Base-by-base conservation (phyloP, 2,113 vertebrate genomes). In the Gnathonemus longibarbis region DNA sequence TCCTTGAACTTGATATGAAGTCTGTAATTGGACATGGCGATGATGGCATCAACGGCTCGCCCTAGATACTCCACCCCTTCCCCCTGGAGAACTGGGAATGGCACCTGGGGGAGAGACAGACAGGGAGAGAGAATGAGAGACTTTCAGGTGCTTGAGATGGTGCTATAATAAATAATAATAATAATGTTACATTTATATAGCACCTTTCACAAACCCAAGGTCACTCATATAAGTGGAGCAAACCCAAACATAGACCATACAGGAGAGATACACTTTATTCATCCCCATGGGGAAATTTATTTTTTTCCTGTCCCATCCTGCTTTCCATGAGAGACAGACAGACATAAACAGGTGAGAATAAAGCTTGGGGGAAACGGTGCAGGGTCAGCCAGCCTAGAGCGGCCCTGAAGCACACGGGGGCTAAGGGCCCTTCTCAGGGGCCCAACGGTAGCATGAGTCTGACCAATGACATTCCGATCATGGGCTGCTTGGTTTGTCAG, bases 1-100 rank as follows among this genome's bases (percentile, higher is more conserved):
- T 99, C 98, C 94, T 99, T 99, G 94, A 98, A 99, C 92, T 99
- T 99, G 93, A 99, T 99, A 93, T 99, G 98, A 90, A 99, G 96
- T 92, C 98, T 96, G 96, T 99, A 99, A 96, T 99, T 99, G 88
- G 98, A 99, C 94, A 99, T 97, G 92, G 98, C 98, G 1, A 99
- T 99, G 94, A 99, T 94, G 52, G 97, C 98, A 89, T 99, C 98
- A 0, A 98, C 97, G 0, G 98, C 98, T 88, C 94, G 97, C 91
- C 98, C 98, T 88, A 99, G 95, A 94, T 98, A 99, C 93, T 99
- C 98, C 91, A 99, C 98, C 85, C 98, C 98, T 95, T 99, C 98
- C 1, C 98, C 98, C 95, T 98, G 98, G 93, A 99, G 95, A 94
- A 97, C 97, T 91, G 97, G 95, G 94, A 99, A 99, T 21, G 98